phyloP scores from a whole-genome alignment of 2,797 vertebrate species.

The Poliocrania exsul region DNA sequence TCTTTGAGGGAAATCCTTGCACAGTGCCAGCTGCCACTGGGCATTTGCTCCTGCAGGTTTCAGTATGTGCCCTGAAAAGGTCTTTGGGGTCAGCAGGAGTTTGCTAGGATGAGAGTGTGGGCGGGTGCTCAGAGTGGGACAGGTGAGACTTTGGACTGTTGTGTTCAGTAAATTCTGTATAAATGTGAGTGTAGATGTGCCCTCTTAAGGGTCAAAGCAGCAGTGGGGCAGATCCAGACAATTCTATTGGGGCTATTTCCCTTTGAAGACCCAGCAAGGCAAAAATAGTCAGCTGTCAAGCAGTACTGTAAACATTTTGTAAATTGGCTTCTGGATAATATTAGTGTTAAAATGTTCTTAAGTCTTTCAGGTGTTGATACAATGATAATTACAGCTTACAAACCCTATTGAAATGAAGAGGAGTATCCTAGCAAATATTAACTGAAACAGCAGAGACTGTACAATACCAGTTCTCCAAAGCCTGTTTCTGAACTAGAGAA shows the following conservation, averaged over 20 bases:
- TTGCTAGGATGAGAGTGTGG: not conserved
- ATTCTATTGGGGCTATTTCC: not conserved
- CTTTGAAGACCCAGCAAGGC: not conserved
- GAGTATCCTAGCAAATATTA: not conserved
- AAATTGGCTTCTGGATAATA: not conserved
- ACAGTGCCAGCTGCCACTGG: accelerated
- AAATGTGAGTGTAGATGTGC: not conserved
- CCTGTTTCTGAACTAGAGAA: not conserved
- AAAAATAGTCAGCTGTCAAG: not conserved
- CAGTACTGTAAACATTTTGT: accelerated
- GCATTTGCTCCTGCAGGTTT: not conserved
- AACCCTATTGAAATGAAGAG: not conserved
- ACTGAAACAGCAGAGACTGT: not conserved
- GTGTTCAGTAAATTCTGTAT: accelerated
- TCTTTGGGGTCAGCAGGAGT: not conserved
- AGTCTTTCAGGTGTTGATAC: not conserved
- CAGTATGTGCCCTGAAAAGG: not conserved
- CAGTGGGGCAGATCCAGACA: not conserved
- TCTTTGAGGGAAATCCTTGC: not conserved
- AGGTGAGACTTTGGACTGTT: not conserved
- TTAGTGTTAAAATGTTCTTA: not conserved
- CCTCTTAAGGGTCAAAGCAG: not conserved
- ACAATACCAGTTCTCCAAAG: not conserved
- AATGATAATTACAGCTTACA: not conserved
- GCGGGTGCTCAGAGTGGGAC: not conserved